Evolutionary conservation across 2,888 invertebrate species (phyloP).

Genomic region (Creontiades dilutus): DNA sequence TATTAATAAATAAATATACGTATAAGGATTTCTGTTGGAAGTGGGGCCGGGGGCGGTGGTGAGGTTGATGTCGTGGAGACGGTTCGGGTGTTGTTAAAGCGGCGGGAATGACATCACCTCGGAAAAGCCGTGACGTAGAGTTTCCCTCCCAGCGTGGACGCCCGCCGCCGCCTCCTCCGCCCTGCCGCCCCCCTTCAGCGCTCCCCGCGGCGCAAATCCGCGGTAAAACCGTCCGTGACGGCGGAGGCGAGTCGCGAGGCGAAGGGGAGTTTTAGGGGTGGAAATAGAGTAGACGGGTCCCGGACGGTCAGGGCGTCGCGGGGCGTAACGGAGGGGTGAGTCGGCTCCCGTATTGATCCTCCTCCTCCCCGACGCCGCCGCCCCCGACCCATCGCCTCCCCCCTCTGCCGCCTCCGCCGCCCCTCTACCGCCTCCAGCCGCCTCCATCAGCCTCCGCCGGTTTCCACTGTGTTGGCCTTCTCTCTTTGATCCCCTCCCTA

Average conservation of each 20-base stretch:
- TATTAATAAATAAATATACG: too few relatives aligned
- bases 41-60: not conserved
- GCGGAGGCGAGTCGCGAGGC: not conserved
- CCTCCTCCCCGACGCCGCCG: not conserved
- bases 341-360: constrained; percentile 59
- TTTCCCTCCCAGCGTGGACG: not conserved
- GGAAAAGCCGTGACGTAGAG: constrained; percentile 59
- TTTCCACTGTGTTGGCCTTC: constrained; percentile 28
- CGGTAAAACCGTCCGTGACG: constrained; percentile 36
- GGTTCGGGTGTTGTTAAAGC: constrained; percentile 34
- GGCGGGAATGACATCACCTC: constrained; percentile 48
- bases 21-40: not conserved
- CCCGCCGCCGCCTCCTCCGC: not conserved
- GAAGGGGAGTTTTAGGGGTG: constrained; percentile 34
- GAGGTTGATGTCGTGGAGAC: not conserved
- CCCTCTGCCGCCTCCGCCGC: not conserved
- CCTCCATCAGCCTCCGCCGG: not conserved
- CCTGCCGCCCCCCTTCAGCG: not conserved
- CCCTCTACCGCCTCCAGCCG: constrained; percentile 28
- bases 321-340: not conserved
- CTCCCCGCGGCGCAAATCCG: constrained; percentile 48
- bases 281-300: constrained; percentile 8
- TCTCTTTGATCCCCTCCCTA: constrained; percentile 53
- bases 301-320: not conserved
- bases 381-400: not conserved